Evolutionary conservation across 1,140 invertebrate genomes (phyloP).

Genomic region (Cyrtorhinus lividipennis): DNA sequence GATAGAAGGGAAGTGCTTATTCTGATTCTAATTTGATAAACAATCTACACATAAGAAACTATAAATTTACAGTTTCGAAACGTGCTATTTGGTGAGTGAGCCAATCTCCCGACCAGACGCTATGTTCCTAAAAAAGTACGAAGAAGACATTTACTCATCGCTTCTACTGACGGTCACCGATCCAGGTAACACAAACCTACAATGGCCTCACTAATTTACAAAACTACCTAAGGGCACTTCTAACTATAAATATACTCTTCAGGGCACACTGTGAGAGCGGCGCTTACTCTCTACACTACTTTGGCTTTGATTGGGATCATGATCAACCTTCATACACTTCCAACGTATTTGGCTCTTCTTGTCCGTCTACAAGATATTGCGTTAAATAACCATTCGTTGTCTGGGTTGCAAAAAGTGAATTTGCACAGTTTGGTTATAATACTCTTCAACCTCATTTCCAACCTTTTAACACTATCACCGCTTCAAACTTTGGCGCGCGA

Average conservation of each 20-base stretch:
- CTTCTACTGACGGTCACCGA: slow-evolving; percentile 56
- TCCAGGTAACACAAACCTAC: slow-evolving; percentile 62
- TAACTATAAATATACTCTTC: no score
- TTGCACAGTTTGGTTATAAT: not conserved
- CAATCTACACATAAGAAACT: no score
- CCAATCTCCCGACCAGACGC: slow-evolving; percentile 59
- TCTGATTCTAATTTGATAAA: no score
- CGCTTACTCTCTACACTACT: not conserved
- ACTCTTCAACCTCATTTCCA: not conserved
- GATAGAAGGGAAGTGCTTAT: no score
- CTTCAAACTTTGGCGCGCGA: not conserved
- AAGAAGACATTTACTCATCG: slow-evolving; percentile 64
- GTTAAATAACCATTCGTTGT: not conserved
- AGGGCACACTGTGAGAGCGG: not conserved
- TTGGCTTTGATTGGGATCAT: not conserved
- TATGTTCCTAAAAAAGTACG: slow-evolving; percentile 90
- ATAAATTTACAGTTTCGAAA: not conserved
- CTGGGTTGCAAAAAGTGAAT: not conserved
- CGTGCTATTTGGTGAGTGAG: not conserved
- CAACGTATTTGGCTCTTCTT: not conserved
- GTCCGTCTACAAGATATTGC: not conserved
- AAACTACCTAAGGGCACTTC: no score
- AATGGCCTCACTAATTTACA: no score
- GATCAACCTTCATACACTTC: not conserved
- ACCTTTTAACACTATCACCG: not conserved